Evolutionary conservation across 2,888 invertebrate species (phyloP).

Genomic region (Acanthoscelides obtectus): DNA sequence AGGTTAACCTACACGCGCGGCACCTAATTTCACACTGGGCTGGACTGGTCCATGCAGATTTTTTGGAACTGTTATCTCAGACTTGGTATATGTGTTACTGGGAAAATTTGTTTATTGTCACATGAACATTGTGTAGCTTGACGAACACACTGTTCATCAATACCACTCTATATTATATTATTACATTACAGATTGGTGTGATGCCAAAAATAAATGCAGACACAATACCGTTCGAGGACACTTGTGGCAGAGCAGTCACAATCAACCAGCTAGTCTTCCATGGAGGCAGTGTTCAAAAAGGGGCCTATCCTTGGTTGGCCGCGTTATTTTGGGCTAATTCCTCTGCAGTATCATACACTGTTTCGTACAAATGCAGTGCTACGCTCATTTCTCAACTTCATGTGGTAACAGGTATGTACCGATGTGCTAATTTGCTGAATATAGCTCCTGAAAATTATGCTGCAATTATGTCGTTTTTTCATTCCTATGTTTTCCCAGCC

Average conservation of each 20-base stretch:
- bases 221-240: slow-evolving; percentile 10
- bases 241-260: slow-evolving; percentile 36
- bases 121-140: too few species aligned
- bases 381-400: slow-evolving; percentile 40
- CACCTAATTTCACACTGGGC: too few species aligned
- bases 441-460: too few species aligned
- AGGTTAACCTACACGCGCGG: too few species aligned
- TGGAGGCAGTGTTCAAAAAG: slow-evolving; percentile 34
- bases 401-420: slow-evolving; percentile 39
- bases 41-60: too few species aligned
- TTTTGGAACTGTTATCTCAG: too few species aligned
- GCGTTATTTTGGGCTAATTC: slow-evolving; percentile 40
- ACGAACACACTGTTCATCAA: too few species aligned
- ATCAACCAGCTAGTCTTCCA: slow-evolving; percentile 38
- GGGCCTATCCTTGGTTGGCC: slow-evolving; percentile 44
- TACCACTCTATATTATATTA: too few species aligned
- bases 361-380: slow-evolving; percentile 41
- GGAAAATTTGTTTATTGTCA: too few species aligned
- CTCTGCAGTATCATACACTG: slow-evolving; percentile 24
- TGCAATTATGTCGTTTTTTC: too few species aligned
- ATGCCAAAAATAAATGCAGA: not conserved
- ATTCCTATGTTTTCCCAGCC: too few species aligned
- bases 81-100: too few species aligned
- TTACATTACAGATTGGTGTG: not conserved
- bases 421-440: not conserved